A percentile compares a stretch with the other conserved stretches of the same genome.
phyloP scores from a whole-genome alignment of 2,888 invertebrate genomes.

The Rhimphoctona megacephalus region DNA sequence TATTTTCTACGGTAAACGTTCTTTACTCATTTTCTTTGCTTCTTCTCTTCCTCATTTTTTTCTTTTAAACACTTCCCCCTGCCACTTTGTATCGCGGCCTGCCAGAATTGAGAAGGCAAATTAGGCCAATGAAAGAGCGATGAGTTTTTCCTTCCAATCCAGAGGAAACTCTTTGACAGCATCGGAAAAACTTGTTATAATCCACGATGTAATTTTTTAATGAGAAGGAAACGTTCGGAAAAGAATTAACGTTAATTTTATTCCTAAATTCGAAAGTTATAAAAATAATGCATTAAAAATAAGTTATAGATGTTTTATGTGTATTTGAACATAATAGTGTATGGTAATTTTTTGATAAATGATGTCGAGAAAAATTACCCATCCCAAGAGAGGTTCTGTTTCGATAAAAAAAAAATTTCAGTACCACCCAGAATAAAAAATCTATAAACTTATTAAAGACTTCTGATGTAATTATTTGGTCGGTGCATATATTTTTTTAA shows the following conservation, averaged over 20 bases:
- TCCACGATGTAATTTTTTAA: not conserved
- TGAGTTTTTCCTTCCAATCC: slow-evolving; percentile 10
- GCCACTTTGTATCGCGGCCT: not conserved
- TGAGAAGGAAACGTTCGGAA: not conserved
- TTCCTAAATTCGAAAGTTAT: not conserved
- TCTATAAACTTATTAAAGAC: not conserved
- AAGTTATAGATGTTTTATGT: not conserved
- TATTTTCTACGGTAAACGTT: slow-evolving; percentile 72
- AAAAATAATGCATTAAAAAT: not conserved
- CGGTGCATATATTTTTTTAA: not conserved
- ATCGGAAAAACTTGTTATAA: not conserved
- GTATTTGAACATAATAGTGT: not conserved
- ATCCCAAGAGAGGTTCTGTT: no score
- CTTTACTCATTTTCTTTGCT: slow-evolving; percentile 56
- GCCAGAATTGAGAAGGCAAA: slow-evolving; percentile 47
- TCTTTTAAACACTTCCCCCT: not conserved
- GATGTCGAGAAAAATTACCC: no score
- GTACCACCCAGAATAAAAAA: no score
- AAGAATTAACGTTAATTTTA: not conserved
- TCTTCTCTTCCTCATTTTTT: slow-evolving; percentile 61
- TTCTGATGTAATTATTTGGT: not conserved
- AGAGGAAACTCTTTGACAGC: not conserved
- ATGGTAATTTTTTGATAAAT: no score
- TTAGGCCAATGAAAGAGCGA: slow-evolving; percentile 40
- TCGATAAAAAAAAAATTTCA: no score